Evolutionary conservation across 1,140 invertebrate species (phyloP).

Genomic region (Druon quercuslanigerum): DNA sequence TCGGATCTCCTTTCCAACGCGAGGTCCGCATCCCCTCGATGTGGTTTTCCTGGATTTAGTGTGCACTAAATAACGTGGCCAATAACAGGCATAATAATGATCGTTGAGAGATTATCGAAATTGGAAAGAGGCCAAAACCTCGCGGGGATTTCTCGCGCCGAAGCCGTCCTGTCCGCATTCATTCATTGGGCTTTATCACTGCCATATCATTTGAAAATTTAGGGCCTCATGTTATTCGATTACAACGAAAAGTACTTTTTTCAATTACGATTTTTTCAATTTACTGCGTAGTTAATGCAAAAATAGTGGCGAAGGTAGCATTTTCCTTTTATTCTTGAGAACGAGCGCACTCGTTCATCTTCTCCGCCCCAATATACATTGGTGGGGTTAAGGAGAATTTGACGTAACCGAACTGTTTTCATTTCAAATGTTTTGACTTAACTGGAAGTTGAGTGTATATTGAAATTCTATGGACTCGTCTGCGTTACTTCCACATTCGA

Average conservation of each 20-base stretch:
- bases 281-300: not conserved
- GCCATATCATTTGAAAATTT: slow-evolving; percentile 17
- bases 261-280: not conserved
- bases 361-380: too few species aligned
- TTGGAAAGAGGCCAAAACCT: slow-evolving; percentile 67
- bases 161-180: slow-evolving; percentile 37
- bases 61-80: slow-evolving; percentile 66
- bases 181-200: slow-evolving; percentile 16
- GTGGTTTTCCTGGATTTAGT: slow-evolving; percentile 63
- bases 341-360: too few species aligned
- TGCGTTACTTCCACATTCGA: too few species aligned
- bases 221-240: slow-evolving; percentile 14
- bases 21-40: slow-evolving; percentile 43
- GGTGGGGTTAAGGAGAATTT: too few species aligned
- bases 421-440: too few species aligned
- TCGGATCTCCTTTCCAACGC: not conserved
- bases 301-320: not conserved
- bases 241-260: not conserved
- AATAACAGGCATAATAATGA: slow-evolving; percentile 69
- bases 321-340: not conserved
- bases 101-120: slow-evolving; percentile 69
- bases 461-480: not conserved
- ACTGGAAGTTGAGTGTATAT: too few species aligned
- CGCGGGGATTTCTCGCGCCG: slow-evolving; percentile 31
- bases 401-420: too few species aligned